These are phyloP conservation scores for Rutilus rutilus DNA, from an alignment of 2,113 vertebrate genomes.

Conservation along the genomic window DNA sequence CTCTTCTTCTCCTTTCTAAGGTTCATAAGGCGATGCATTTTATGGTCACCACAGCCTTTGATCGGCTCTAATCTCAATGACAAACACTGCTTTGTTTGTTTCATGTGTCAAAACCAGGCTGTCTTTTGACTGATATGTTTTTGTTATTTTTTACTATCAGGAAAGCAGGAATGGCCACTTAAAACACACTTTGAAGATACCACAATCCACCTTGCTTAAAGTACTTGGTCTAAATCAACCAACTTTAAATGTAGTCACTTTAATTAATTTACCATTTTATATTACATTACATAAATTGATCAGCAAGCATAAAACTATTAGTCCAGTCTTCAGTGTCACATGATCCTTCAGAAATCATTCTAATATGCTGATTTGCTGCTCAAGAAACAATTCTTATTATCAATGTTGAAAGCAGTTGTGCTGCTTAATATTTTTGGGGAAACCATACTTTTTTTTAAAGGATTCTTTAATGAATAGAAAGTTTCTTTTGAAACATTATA, in stretches of 20 bases:
- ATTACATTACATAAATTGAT: background rate
- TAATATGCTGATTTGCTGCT: no score
- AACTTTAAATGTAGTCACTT: background rate
- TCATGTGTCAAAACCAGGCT: constrained; percentile 59
- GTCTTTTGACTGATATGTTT: constrained; percentile 72
- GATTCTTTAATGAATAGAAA: no score
- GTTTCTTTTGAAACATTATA: no score
- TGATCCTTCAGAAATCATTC: no score
- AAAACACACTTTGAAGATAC: constrained; percentile 72
- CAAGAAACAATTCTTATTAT: no score
- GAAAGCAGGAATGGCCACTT: constrained; percentile 65
- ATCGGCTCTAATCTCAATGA: constrained; percentile 75
- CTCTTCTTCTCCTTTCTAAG: constrained; percentile 58
- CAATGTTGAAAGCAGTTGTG: no score
- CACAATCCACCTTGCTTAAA: constrained; percentile 64
- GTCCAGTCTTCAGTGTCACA: no score
- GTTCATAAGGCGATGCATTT: constrained; percentile 75
- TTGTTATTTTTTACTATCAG: constrained; percentile 65
- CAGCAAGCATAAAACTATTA: no score
- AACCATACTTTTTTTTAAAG: no score
- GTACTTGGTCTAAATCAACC: constrained; percentile 53
- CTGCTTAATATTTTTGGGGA: no score
- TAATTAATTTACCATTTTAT: background rate
- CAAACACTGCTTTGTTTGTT: constrained; percentile 73
- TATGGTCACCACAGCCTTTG: constrained; percentile 77